These are phyloP conservation scores for Scaptomyza pallida DNA, from an alignment of 1,140 invertebrate genomes.

Conservation along the genomic window DNA sequence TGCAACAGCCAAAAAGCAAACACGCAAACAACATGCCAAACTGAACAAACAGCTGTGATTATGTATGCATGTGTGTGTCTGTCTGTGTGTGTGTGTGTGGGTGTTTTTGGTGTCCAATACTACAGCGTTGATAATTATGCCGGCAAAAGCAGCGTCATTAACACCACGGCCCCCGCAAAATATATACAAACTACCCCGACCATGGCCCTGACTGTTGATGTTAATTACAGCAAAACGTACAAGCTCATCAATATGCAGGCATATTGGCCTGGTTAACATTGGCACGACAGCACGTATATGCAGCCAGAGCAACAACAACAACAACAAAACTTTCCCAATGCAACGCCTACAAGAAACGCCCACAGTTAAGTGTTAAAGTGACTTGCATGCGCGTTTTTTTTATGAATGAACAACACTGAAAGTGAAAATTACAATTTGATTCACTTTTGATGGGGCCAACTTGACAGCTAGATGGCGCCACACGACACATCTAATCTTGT, in stretches of 20 bases:
- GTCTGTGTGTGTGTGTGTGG: conserved; percentile 13
- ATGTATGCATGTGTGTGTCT: conserved; percentile 24
- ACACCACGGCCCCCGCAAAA: conserved; percentile 32
- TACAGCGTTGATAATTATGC: conserved; percentile 56
- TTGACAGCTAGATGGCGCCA: conserved; percentile 54
- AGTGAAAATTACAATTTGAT: conserved; percentile 44
- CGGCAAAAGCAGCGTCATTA: conserved; percentile 54
- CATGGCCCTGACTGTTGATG: conserved; percentile 53
- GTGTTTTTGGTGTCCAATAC: conserved; percentile 25
- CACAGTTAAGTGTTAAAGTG: neutral
- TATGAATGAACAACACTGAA: conserved; percentile 59
- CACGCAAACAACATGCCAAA: conserved; percentile 30
- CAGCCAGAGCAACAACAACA: conserved; percentile 18
- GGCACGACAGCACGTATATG: conserved; percentile 52
- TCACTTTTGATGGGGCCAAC: neutral
- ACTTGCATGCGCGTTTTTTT: conserved; percentile 33
- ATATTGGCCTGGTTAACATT: conserved; percentile 41
- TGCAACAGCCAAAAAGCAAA: conserved; percentile 38
- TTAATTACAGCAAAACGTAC: conserved; percentile 54
- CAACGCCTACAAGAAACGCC: conserved; percentile 42
- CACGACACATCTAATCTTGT: neutral
- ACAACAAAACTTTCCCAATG: conserved; percentile 66
- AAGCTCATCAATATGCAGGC: conserved; percentile 73
- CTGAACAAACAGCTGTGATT: conserved; percentile 39
- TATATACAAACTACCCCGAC: conserved; percentile 21